Evolutionary conservation across 1,140 invertebrate genomes (phyloP).

Genomic region (Drosophila orena): DNA sequence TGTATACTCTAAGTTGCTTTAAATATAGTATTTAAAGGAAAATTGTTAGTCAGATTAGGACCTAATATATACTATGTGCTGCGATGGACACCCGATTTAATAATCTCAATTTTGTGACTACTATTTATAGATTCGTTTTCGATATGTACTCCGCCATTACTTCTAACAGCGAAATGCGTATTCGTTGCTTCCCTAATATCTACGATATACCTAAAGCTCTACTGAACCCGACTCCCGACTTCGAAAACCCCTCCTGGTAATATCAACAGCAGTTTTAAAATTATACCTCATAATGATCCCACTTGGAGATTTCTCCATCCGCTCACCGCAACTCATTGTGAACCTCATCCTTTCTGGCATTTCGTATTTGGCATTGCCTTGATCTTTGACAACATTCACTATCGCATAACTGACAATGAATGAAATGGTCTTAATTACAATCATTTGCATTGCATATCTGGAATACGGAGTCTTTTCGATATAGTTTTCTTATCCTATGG

Average conservation of each 20-base stretch:
- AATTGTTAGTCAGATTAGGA: constrained; percentile 15
- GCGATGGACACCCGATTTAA: constrained; percentile 17
- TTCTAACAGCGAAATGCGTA: constrained; percentile 77
- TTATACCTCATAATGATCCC: constrained; percentile 2
- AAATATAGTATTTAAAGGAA: constrained; percentile 1
- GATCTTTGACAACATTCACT: constrained; percentile 19
- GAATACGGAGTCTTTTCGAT: background rate
- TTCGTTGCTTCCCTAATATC: constrained; percentile 72
- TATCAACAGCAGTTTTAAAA: constrained; percentile 40
- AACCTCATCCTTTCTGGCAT: constrained; percentile 10
- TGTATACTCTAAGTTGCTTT: constrained; percentile 37
- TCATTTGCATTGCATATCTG: constrained; percentile 13
- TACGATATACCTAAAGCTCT: constrained; percentile 77
- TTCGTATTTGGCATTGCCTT: background rate
- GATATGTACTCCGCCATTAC: constrained; percentile 74
- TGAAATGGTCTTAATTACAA: constrained; percentile 5
- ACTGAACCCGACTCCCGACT: constrained; percentile 52
- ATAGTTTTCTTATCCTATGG: constrained; percentile 19
- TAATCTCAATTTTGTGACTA: constrained; percentile 70
- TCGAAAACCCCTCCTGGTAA: constrained; percentile 53
- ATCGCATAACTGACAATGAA: constrained; percentile 19
- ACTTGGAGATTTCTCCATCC: constrained; percentile 11
- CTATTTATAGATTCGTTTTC: constrained; percentile 73
- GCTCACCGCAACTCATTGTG: constrained; percentile 5
- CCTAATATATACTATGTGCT: constrained; percentile 20